Conservation (phyloP, 2,797 vertebrate species). For the Cirrhinus mrigala region DNA sequence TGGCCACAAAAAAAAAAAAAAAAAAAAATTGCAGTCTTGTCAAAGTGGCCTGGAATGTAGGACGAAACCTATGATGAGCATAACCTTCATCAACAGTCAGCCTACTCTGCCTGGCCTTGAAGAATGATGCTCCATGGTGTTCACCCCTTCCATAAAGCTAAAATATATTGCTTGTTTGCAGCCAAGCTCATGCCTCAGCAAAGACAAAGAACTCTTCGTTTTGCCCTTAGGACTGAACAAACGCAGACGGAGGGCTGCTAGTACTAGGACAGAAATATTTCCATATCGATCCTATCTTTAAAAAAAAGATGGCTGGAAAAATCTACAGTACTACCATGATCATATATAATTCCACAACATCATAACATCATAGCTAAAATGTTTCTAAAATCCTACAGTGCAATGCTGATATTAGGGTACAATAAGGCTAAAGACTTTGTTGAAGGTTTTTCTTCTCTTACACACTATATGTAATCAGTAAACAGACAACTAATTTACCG, state of each 20-base stretch:
- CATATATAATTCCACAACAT: neutral
- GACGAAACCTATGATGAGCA: constrained; percentile 46
- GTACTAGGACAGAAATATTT: constrained; percentile 33
- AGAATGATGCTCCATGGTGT: constrained; percentile 53
- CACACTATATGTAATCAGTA: neutral
- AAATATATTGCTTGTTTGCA: constrained; percentile 47
- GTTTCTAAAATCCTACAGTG: neutral
- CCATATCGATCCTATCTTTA: constrained; percentile 39
- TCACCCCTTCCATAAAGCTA: constrained; percentile 57
- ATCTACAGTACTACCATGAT: constrained; percentile 1
- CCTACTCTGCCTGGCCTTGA: constrained; percentile 38
- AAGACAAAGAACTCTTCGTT: constrained; percentile 53
- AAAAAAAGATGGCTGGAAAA: constrained; percentile 20
- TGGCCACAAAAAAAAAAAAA: constrained; percentile 5
- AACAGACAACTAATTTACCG: neutral
- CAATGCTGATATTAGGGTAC: neutral
- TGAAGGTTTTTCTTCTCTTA: neutral
- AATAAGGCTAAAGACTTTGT: neutral
- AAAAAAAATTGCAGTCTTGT: constrained; percentile 45
- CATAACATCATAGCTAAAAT: neutral
- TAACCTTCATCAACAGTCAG: constrained; percentile 56
- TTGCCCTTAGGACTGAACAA: constrained; percentile 45
- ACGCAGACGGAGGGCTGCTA: constrained; percentile 29
- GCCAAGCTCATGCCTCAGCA: constrained; percentile 34
- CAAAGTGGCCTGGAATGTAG: constrained; percentile 51